A percentile compares a stretch with the other conserved stretches of the same genome.
Evolutionary conservation across 2,888 invertebrate species (phyloP).

Genomic region (Schizotus pectinicornis): DNA sequence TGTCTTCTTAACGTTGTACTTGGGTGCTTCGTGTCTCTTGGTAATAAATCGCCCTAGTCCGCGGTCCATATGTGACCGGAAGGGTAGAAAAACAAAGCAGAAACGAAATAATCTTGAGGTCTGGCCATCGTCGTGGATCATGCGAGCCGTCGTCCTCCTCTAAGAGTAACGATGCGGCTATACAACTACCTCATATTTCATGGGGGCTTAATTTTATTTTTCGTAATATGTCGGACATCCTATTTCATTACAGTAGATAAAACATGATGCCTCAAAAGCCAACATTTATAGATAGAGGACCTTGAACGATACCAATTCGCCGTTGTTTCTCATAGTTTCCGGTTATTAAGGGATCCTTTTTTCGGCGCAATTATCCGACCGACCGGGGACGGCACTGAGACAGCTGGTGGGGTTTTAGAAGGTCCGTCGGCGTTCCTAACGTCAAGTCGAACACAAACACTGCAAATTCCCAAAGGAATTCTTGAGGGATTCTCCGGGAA

Average conservation of each 20-base stretch:
- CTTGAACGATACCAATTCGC: slow-evolving; percentile 10
- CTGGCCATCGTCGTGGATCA: slow-evolving; percentile 28
- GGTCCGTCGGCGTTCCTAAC: slow-evolving; percentile 34
- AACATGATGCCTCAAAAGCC: slow-evolving; percentile 41
- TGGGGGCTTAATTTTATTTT: slow-evolving; percentile 49
- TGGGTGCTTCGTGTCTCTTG: too few species aligned
- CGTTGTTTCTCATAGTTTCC: slow-evolving; percentile 15
- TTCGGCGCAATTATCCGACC: slow-evolving; percentile 1
- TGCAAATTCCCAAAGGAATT: slow-evolving; percentile 38
- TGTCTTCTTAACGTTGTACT: too few species aligned
- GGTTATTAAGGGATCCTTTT: slow-evolving; percentile 10
- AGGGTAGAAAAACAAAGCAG: slow-evolving; percentile 17
- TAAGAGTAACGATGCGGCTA: slow-evolving; percentile 44
- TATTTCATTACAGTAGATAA: slow-evolving; percentile 50
- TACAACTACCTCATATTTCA: slow-evolving; percentile 49
- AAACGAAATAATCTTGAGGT: slow-evolving; percentile 33
- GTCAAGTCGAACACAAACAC: slow-evolving; percentile 41
- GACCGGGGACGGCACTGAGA: slow-evolving; percentile 6
- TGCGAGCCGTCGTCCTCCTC: slow-evolving; percentile 32
- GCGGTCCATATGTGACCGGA: neutral
- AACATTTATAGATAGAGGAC: slow-evolving; percentile 41
- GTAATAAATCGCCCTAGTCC: neutral
- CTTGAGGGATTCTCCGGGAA: slow-evolving; percentile 42
- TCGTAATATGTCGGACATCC: slow-evolving; percentile 49
- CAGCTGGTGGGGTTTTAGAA: slow-evolving; percentile 17